These are phyloP conservation scores for Agrotis puta DNA, from an alignment of 2,888 invertebrate species.

Conservation along the genomic window DNA sequence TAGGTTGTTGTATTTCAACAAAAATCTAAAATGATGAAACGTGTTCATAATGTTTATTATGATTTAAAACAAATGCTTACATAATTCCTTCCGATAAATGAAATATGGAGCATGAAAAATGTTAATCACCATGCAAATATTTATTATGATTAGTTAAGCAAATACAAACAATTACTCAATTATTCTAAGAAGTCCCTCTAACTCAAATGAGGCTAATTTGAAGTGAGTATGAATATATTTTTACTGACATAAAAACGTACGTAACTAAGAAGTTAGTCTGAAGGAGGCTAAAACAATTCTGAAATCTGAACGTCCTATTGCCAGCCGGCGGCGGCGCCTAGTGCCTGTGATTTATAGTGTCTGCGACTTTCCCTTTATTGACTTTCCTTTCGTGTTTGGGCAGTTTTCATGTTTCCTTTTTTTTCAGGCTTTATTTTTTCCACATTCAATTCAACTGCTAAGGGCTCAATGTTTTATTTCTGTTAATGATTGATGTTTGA, in stretches of 20 bases:
- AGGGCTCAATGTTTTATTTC: not conserved
- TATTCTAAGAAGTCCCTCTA: no score
- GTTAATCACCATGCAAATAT: not conserved
- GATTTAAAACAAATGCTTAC: no score
- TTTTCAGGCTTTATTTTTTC: constrained; percentile 54
- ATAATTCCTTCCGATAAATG: no score
- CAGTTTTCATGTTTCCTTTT: constrained; percentile 62
- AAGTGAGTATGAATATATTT: not conserved
- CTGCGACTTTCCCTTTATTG: constrained; percentile 75
- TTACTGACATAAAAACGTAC: constrained; percentile 9
- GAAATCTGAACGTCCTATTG: constrained; percentile 54
- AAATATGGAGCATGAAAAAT: not conserved
- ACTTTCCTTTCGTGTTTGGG: constrained; percentile 64
- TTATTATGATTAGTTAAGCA: not conserved
- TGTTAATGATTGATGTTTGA: not conserved
- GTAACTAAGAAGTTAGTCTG: constrained; percentile 13
- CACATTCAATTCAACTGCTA: constrained; percentile 27
- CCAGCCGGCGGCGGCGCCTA: constrained; percentile 57
- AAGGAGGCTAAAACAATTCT: constrained; percentile 47
- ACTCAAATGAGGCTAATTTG: not conserved
- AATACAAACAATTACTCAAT: not conserved
- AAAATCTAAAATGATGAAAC: no score
- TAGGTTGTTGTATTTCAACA: no score
- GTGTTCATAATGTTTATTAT: no score
- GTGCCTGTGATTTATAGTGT: constrained; percentile 78